Evolutionary conservation across 2,888 invertebrate species (phyloP), one percentile per base, ranked within the genome.

Genomic region (Brenthis hecate): DNA sequence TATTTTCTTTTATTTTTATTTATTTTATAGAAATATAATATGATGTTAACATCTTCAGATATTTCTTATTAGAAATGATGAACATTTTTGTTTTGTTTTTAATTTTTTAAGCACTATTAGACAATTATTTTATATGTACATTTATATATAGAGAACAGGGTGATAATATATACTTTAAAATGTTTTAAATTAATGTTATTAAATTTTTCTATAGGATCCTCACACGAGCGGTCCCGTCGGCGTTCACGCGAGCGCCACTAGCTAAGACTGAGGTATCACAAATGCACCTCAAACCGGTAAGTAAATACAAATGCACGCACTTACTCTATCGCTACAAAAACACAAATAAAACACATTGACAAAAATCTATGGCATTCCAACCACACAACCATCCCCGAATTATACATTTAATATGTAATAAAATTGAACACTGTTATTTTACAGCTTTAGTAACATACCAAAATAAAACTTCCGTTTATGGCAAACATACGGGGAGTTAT

Each of bases 201-300:
- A 63, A 14, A 68, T 56, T 50, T 60, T 74, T 74, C 19, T 19
- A 0, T 71, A 92, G 92, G 86, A 72, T 88, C 91, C 6, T 82
- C 92, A 4, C 86, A 85, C 81, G 92, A 93, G 72, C 87, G 91
- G 63, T 81, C 87, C 11, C 89, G 92, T 65, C 87, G 92, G 68
- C 91, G 92, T 68, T 91, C 91, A 56, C 91, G 92, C 78, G 91
- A 91, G 73, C 92, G 92, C 78, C 91, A 90, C 83, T 91, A 90
- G 87, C 82, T 76, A 77, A 79, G 85, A 85, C 91, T 88, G 93
- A 93, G 93, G 93, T 93, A 93, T 93, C 93, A 89, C 93, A 92
- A 85, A 88, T 85, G 85, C 88, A 77, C 88, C 90, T 84, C 78
- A 77, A 82, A 84, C 81, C 85, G 92, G 93, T 93, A 92, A 93